Conservation (phyloP, 2,888 invertebrate species). For the Ormia ochracea region DNA sequence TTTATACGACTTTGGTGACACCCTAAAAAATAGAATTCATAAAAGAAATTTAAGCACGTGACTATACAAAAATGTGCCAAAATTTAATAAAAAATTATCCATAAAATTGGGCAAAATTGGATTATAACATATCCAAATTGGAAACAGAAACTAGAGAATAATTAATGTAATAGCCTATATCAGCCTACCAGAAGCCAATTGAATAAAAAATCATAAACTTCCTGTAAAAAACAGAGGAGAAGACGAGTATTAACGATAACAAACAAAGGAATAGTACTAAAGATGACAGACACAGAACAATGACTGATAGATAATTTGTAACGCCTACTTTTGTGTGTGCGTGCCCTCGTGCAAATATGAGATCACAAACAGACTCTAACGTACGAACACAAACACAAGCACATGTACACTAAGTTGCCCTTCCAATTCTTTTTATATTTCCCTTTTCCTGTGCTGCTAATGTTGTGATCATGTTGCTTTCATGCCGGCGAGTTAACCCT, state of each 20-base stretch:
- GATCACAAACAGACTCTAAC: background rate
- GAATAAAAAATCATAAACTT: constrained; percentile 62
- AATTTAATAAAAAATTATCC: constrained; percentile 44
- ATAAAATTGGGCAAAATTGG: constrained; percentile 64
- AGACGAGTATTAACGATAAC: background rate
- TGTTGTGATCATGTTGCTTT: constrained; percentile 52
- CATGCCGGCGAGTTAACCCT: constrained; percentile 54
- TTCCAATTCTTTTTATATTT: background rate
- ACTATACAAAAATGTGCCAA: constrained; percentile 60
- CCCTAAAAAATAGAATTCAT: constrained; percentile 36
- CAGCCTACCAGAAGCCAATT: constrained; percentile 60
- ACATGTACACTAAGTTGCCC: background rate
- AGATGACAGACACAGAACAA: constrained; percentile 50
- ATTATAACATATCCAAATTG: constrained; percentile 66
- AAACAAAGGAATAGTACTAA: constrained; percentile 17
- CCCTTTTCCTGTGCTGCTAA: background rate
- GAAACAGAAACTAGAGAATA: constrained; percentile 64
- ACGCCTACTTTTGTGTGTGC: constrained; percentile 70
- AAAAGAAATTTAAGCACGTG: constrained; percentile 42
- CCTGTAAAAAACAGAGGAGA: constrained; percentile 33
- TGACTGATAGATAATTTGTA: constrained; percentile 73
- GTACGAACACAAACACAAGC: background rate
- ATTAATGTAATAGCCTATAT: constrained; percentile 67
- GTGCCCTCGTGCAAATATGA: constrained; percentile 6
- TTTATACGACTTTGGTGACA: constrained; percentile 39